Conservation (phyloP, 2,113 vertebrate species). For the Acinonyx jubatus region DNA sequence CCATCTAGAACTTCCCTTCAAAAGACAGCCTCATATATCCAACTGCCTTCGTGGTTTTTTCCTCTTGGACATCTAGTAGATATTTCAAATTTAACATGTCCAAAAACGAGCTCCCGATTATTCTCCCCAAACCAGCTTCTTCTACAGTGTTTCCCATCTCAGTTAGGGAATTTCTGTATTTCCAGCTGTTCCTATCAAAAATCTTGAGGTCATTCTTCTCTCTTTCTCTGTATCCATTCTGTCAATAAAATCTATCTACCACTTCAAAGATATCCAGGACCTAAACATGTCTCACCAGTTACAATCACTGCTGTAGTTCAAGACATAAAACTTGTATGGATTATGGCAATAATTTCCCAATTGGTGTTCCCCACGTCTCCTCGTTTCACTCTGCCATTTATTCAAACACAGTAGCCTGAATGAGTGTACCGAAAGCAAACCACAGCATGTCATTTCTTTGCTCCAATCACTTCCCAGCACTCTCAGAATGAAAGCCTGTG, state of each 20-base stretch:
- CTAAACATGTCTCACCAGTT: not conserved
- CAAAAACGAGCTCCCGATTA: not conserved
- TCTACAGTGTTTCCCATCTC: not conserved
- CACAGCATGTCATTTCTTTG: not conserved
- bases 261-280: not conserved
- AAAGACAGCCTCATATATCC: not conserved
- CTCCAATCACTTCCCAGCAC: not conserved
- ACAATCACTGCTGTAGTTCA: not conserved
- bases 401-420: not conserved
- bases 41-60: not conserved
- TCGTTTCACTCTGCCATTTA: not conserved
- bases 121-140: not conserved
- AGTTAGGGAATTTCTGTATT: not conserved
- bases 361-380: not conserved
- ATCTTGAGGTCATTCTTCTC: not conserved
- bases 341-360: not conserved
- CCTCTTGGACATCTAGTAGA: not conserved
- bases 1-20: not conserved
- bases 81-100: not conserved
- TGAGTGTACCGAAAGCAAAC: not conserved
- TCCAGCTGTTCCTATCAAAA: not conserved
- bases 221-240: not conserved
- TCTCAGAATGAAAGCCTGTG: not conserved
- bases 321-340: not conserved
- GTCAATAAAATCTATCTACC: not conserved